Conservation (phyloP, 2,113 vertebrate species). For the Crotalus horridus region DNA sequence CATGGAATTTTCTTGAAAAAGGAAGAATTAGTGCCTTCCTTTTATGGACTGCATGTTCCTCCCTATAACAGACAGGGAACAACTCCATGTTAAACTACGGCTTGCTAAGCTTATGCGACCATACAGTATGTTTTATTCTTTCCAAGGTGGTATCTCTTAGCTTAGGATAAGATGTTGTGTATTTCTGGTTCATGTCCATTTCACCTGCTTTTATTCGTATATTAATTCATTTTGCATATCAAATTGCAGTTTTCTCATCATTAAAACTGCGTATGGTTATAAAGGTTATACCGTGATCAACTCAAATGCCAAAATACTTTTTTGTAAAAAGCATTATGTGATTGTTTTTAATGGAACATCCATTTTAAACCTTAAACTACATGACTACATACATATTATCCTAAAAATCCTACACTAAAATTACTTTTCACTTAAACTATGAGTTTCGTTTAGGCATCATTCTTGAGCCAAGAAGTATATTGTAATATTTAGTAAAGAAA, state of each 20-base stretch:
- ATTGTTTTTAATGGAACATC: too few species aligned
- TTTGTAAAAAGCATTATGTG: too few species aligned
- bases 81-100: not conserved
- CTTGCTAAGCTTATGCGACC: not conserved
- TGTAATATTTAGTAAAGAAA: too few species aligned
- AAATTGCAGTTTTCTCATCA: not conserved
- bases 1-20: not conserved
- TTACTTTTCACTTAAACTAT: too few species aligned
- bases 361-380: too few species aligned
- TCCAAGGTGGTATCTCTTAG: constrained; percentile 16
- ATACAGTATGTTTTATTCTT: constrained; percentile 12
- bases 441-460: too few species aligned
- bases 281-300: not conserved
- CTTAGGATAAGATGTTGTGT: not conserved
- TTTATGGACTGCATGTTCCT: not conserved
- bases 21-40: not conserved
- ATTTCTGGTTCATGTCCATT: not conserved
- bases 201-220: not conserved
- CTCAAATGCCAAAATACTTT: not conserved
- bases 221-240: not conserved
- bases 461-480: too few species aligned
- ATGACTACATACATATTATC: too few species aligned
- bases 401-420: too few species aligned
- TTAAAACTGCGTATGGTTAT: not conserved
- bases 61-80: not conserved